phyloP scores from a whole-genome alignment of 2,888 invertebrate genomes.

The Drosophila quasianomalipes region DNA sequence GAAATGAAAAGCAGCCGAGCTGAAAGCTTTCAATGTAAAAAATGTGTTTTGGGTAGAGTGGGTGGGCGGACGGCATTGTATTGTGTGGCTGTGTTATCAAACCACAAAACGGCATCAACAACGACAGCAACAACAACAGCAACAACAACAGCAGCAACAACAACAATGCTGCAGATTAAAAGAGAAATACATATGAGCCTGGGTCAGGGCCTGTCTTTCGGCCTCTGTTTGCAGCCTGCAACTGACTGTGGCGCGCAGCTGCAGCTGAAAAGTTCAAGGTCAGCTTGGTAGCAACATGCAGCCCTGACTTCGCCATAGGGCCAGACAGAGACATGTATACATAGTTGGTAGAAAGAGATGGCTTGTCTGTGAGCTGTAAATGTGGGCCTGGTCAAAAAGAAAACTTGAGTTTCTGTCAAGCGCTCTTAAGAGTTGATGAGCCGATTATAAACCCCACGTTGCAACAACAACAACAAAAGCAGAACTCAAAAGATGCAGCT shows the following conservation, averaged over 20 bases:
- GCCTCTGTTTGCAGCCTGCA: constrained; percentile 19
- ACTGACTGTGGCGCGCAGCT: constrained; percentile 36
- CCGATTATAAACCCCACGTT: constrained; percentile 28
- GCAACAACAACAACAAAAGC: constrained; percentile 8
- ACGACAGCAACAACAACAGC: constrained; percentile 34
- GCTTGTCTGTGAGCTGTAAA: constrained; percentile 11
- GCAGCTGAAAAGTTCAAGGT: constrained; percentile 73
- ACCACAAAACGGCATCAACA: constrained; percentile 38
- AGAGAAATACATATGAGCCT: constrained; percentile 38
- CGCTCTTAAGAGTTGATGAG: constrained; percentile 27
- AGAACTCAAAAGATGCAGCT: constrained; percentile 28
- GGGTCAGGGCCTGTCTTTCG: constrained; percentile 59
- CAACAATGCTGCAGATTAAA: constrained; percentile 61
- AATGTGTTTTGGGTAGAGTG: constrained; percentile 11
- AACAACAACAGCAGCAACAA: constrained; percentile 39
- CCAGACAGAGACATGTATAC: constrained; percentile 35
- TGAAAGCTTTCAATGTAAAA: constrained; percentile 67
- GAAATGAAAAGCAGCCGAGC: constrained; percentile 77
- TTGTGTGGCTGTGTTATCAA: constrained; percentile 63
- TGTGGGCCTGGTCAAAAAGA: constrained; percentile 20
- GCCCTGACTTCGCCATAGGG: constrained; percentile 49
- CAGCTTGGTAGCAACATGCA: constrained; percentile 54
- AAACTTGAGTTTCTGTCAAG: constrained; percentile 38
- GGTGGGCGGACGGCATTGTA: constrained; percentile 19
- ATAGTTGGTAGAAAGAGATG: constrained; percentile 14